A percentile compares a stretch with the other conserved stretches of the same genome.
These are phyloP conservation scores for Linnaemya vulpina DNA, from an alignment of 2,888 invertebrate genomes.

Conservation along the genomic window DNA sequence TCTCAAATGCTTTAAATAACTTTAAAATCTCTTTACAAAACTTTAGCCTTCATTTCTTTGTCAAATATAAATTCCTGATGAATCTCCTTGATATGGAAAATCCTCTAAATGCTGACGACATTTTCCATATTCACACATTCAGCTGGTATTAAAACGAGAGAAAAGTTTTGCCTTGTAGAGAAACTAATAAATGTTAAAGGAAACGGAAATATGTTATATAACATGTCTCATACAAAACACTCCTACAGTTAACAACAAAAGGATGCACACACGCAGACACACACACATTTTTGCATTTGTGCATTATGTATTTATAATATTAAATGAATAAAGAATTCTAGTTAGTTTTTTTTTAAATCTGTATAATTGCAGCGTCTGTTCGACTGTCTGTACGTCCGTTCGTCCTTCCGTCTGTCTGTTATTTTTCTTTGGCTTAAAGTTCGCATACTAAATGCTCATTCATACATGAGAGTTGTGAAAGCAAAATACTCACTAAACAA, in stretches of 20 bases:
- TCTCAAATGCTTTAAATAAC: too few species aligned
- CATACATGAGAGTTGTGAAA: slow-evolving; percentile 51
- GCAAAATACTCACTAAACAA: slow-evolving; percentile 34
- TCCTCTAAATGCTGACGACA: slow-evolving; percentile 39
- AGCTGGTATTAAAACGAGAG: slow-evolving; percentile 26
- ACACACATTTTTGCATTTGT: background rate
- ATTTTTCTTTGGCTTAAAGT: slow-evolving; percentile 25
- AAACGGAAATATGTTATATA: slow-evolving; percentile 38
- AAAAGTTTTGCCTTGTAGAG: background rate
- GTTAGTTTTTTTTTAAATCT: background rate
- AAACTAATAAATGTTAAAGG: slow-evolving; percentile 35
- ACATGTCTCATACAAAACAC: slow-evolving; percentile 4
- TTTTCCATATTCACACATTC: slow-evolving; percentile 57
- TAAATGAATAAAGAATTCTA: slow-evolving; percentile 34
- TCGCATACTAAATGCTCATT: slow-evolving; percentile 59
- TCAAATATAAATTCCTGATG: background rate
- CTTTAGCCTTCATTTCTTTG: background rate
- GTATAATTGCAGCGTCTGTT: background rate
- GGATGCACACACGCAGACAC: background rate
- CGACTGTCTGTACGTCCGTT: background rate
- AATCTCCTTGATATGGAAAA: slow-evolving; percentile 4
- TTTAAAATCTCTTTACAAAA: too few species aligned
- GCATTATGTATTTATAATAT: background rate
- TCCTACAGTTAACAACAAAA: background rate
- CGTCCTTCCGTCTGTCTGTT: background rate